A percentile compares a stretch with the other conserved stretches of the same genome.
Conservation (phyloP, 2,888 invertebrate species). For the Psococerastis gibbosa region DNA sequence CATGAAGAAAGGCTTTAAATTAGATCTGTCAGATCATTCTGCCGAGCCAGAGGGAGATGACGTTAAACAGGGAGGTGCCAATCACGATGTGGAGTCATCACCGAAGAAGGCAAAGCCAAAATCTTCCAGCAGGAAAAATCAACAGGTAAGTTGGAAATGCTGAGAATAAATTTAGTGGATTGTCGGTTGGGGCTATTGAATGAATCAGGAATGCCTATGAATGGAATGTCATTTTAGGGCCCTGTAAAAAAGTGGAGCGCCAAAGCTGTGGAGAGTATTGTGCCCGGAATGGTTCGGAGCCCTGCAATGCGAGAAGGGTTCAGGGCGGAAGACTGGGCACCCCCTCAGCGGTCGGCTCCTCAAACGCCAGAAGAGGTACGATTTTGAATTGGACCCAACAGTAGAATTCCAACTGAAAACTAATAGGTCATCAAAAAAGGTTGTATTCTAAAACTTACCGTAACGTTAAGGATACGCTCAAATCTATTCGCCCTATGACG, state of each 20-base stretch:
- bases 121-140: conserved; percentile 9
- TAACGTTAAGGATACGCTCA: neutral
- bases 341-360: conserved; percentile 18
- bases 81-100: conserved; percentile 23
- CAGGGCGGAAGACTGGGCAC: conserved; percentile 22
- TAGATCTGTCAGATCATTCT: conserved; percentile 38
- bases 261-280: conserved; percentile 17
- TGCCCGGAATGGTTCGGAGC: conserved; percentile 23
- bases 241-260: conserved; percentile 5
- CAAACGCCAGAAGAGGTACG: conserved; percentile 18
- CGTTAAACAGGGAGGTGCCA: conserved; percentile 28
- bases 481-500: too few relatives aligned
- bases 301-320: conserved; percentile 25
- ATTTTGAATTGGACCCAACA: too few relatives aligned
- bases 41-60: conserved; percentile 24
- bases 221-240: neutral
- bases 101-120: conserved; percentile 24
- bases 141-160: neutral
- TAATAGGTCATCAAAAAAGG: too few relatives aligned
- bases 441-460: neutral
- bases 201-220: too few relatives aligned
- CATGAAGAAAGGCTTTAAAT: conserved; percentile 53
- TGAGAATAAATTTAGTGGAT: neutral
- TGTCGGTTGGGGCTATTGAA: neutral
- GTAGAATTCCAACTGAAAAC: too few relatives aligned